These are phyloP conservation scores for Erithacus rubecula DNA, from an alignment of 2,797 vertebrate species.

Conservation along the genomic window DNA sequence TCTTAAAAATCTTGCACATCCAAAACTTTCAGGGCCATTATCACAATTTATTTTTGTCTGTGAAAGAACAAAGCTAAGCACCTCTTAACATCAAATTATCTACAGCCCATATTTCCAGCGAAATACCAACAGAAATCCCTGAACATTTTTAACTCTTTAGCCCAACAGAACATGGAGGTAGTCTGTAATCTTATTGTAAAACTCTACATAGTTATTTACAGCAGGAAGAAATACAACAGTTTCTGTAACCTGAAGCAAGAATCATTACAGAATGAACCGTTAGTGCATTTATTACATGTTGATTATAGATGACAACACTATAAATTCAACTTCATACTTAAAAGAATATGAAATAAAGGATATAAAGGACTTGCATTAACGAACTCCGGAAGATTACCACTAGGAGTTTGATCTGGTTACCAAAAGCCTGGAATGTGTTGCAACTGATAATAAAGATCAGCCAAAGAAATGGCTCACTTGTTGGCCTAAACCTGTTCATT, in stretches of 20 bases:
- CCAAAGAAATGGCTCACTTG: neutral
- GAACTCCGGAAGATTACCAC: neutral
- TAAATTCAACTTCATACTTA: neutral
- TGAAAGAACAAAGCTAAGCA: neutral
- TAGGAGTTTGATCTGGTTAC: neutral
- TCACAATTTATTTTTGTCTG: neutral
- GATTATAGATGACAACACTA: neutral
- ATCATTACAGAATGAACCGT: neutral
- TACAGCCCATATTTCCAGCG: neutral
- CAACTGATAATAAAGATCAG: neutral
- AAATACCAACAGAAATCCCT: neutral
- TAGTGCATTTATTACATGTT: neutral
- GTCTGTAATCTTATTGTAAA: neutral
- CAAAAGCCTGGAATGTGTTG: neutral
- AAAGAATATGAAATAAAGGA: neutral
- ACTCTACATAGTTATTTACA: neutral
- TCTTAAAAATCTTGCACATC: neutral
- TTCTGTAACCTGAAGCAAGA: neutral
- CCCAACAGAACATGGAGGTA: neutral
- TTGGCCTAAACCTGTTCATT: neutral
- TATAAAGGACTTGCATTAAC: neutral
- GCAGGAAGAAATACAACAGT: neutral
- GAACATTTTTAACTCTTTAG: neutral
- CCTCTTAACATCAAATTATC: neutral
- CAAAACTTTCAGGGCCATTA: neutral